A percentile compares a stretch with the other conserved stretches of the same genome.
These are phyloP conservation scores for Cataglyphis albicans DNA, from an alignment of 2,888 invertebrate species.

Conservation along the genomic window DNA sequence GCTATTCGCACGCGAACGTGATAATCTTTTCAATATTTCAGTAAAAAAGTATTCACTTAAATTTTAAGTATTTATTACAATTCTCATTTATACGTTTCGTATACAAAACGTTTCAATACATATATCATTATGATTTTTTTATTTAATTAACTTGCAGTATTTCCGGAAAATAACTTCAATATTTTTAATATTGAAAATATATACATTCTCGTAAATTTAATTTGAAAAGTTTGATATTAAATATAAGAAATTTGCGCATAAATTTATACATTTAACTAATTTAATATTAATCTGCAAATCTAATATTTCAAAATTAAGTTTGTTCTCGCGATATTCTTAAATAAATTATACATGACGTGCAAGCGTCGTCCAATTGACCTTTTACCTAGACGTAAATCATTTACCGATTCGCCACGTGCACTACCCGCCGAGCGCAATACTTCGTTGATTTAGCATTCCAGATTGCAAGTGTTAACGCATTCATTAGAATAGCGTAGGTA, in stretches of 20 bases:
- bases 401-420: conserved; percentile 5
- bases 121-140: not conserved
- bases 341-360: not conserved
- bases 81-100: no score
- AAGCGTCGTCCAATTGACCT: not conserved
- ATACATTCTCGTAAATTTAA: not conserved
- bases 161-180: not conserved
- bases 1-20: not conserved
- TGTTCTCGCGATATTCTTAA: not conserved
- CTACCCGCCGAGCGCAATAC: not conserved
- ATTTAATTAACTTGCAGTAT: not conserved
- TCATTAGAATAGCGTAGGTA: not conserved
- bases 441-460: not conserved
- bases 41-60: not conserved
- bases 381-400: conserved; percentile 8
- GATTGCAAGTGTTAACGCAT: not conserved
- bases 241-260: not conserved
- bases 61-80: no score
- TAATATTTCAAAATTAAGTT: not conserved
- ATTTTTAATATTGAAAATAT: not conserved
- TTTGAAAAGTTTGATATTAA: not conserved
- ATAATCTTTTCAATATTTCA: not conserved
- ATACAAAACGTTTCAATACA: not conserved
- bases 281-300: not conserved
- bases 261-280: not conserved